Base-by-base conservation (phyloP, 2,797 vertebrate genomes). In the Enteromius viviparus region DNA sequence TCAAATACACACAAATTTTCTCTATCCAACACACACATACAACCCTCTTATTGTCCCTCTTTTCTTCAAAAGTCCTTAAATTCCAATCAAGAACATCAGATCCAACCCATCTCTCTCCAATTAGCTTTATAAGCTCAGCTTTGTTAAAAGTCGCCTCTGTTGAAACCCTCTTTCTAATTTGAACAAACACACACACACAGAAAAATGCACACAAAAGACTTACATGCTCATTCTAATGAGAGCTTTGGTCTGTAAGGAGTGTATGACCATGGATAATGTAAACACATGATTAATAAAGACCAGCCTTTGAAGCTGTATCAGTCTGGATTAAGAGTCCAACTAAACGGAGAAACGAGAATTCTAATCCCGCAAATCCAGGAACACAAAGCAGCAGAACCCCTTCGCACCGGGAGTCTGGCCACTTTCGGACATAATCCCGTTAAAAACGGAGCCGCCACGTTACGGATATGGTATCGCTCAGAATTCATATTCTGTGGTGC, bases 281-380 rank as follows among this genome's bases (percentile, higher is more conserved):
- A 94, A 94, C 92, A 92, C 91, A 91, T 92, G 92, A 94, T 93
- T 94, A 94, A 94, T 94, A 93, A 93, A 91, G 87, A 88, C 85
- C 53, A 66, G 91, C 89, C 91, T 95, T 91, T 94, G 91, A 93
- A 94, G 92, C 91, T 91, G 93, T 94, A 94, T 94, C 94, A 83
- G 87, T 85, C 88, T 42, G 89, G 90, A 87, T 85, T 92, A 91
- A 86, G 86, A 88, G 89, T 91, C 89, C 88, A 91, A 89, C 89
- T 92, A 85, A 88, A 86, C 60, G 82, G 81, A 85, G 87, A 81
- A 91, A 87, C 87, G 87, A 86, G 87, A 92, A 91, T 91, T 88
- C 87, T 93, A 93, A 92, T 92, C 92, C 89, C 89, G 88, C 87
- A 91, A 93, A 94, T 93, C 91, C 92, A 90, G 85, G 90, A 90